Evolutionary conservation across 2,797 vertebrate species (phyloP), one percentile per base, ranked within the genome.

Genomic region (Sebastiscus albofasciatus): DNA sequence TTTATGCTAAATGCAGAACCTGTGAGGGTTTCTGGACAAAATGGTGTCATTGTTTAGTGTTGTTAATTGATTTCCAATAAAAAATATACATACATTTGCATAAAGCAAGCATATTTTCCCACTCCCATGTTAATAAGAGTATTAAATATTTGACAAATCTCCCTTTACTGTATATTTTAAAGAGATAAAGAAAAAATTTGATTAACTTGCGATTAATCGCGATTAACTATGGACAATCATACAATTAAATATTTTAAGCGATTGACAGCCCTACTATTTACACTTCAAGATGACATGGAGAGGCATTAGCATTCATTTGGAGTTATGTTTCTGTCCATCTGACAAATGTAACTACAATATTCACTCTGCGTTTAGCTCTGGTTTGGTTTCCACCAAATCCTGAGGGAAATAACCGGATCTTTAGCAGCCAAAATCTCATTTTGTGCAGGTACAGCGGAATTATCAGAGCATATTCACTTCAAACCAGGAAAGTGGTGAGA

Each of bases 131-230:
- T 46, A 16, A 46, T 46, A 42, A 42, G 39, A 42, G 39, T 42
- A 46, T 46, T 46, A 8, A 49, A 49, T 49, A 49, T 49, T 49
- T 49, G 42, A 20, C 42, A 0, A 49, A 49, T 20, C 16, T 49
- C 42, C 42, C 0, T 49, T 18, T 49, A 49, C 16, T 20, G 42
- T 49, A 49, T 0, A 49, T 49, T 4, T 49, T 49, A 49, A 49
- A 49, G 0, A 4, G 42, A 49, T 46, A 0, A n/a, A 49, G 18
- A 29, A 8, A 34, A 49, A 49, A 4, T 0, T 0, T 3, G 5
- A 52, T 52, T 49, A 49, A 49, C 46, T 49, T 49, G 46, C 46
- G 4, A 46, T 46, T 18, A 42, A 42, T 42, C 14, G 3, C 39
- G 1, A 46, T 46, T 49, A 49, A 20, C 42, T 49, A 18, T 49